A percentile compares a stretch with the other conserved stretches of the same genome.
phyloP scores from a whole-genome alignment of 2,113 vertebrate genomes.

The Eurypyga helias region DNA sequence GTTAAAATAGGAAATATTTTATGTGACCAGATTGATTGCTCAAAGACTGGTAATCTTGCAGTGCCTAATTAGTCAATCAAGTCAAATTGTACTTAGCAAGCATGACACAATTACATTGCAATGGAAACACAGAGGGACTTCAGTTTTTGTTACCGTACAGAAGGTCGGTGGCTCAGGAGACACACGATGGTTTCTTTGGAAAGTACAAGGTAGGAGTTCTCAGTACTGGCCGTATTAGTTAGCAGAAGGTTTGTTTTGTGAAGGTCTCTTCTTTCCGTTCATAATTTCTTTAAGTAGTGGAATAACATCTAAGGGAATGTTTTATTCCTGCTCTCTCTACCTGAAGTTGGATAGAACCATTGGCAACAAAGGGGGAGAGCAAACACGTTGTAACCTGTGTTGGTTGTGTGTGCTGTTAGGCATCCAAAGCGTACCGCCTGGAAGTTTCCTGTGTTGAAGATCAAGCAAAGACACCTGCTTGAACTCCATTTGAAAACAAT shows the following conservation, averaged over 20 bases:
- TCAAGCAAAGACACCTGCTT: not conserved
- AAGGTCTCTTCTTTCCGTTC: not conserved
- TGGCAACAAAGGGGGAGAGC: not conserved
- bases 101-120: not conserved
- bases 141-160: not conserved
- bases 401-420: not conserved
- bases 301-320: not conserved
- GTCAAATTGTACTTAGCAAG: not conserved
- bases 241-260: not conserved
- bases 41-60: not conserved
- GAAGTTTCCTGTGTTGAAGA: not conserved
- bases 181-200: not conserved
- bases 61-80: not conserved
- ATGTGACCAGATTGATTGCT: not conserved
- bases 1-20: not conserved
- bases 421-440: not conserved
- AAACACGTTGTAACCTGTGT: not conserved
- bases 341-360: not conserved
- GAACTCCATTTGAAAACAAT: not conserved
- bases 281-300: not conserved
- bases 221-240: rapidly evolving
- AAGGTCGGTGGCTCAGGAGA: not conserved
- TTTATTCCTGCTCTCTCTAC: not conserved
- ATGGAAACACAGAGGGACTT: not conserved
- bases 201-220: rapidly evolving